A percentile compares a stretch with the other conserved stretches of the same genome.
phyloP scores from a whole-genome alignment of 2,888 invertebrate genomes.

The Ceratothoa steindachneri region DNA sequence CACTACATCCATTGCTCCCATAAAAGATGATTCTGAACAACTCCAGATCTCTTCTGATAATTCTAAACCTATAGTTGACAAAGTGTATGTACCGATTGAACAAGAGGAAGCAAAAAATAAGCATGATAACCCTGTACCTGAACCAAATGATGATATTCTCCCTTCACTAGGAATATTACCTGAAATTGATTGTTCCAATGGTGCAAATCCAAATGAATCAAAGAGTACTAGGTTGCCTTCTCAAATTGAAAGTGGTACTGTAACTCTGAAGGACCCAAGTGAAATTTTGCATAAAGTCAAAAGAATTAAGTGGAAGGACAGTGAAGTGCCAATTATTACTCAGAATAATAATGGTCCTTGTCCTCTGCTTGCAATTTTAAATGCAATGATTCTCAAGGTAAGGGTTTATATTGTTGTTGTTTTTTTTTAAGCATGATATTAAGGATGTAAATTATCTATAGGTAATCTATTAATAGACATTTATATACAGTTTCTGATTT shows the following conservation, averaged over 20 bases:
- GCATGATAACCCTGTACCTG: neutral
- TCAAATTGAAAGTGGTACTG: neutral
- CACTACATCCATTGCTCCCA: neutral
- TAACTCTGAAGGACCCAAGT: constrained; percentile 17
- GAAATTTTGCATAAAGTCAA: constrained; percentile 56
- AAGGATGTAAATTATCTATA: too few species aligned
- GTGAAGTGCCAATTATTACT: constrained; percentile 56
- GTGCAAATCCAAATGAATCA: neutral
- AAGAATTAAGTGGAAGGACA: constrained; percentile 55
- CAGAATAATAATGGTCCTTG: constrained; percentile 62
- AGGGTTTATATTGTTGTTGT: too few species aligned
- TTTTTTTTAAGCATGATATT: too few species aligned
- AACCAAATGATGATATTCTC: neutral
- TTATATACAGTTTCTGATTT: too few species aligned
- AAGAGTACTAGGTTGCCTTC: neutral
- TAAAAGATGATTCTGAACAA: neutral
- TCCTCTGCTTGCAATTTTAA: constrained; percentile 59
- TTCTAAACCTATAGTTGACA: neutral
- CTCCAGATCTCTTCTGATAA: neutral
- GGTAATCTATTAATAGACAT: too few species aligned
- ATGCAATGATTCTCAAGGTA: constrained; percentile 57
- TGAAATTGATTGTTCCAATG: neutral
- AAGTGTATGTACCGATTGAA: too few species aligned
- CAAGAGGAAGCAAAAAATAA: too few species aligned
- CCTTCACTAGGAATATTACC: constrained; percentile 3